Conservation (phyloP, 2,797 vertebrate species). For the Jordanella pulchra region DNA sequence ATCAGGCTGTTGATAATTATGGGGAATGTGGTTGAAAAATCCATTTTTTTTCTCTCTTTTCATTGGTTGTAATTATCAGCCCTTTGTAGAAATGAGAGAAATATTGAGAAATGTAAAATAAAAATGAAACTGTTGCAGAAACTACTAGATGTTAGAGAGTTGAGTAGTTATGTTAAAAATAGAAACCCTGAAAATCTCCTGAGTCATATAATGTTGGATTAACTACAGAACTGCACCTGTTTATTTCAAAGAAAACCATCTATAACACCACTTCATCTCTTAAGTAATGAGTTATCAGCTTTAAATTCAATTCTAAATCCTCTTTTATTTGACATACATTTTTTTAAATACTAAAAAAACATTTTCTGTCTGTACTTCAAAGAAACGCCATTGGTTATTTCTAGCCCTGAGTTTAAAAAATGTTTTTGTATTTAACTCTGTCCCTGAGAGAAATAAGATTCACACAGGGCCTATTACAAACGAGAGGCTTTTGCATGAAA, state of each 20-base stretch:
- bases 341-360: too few relatives aligned
- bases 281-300: too few relatives aligned
- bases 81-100: not conserved
- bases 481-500: conserved; percentile 11
- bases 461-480: not conserved
- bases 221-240: too few relatives aligned
- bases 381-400: not conserved
- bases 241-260: too few relatives aligned
- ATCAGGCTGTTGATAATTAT: not conserved
- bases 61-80: not conserved
- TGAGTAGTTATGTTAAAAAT: not conserved
- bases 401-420: not conserved
- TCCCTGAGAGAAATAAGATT: not conserved
- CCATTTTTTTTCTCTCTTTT: not conserved
- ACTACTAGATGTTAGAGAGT: not conserved
- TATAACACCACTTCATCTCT: too few relatives aligned
- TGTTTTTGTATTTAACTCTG: not conserved
- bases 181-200: not conserved
- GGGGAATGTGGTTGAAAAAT: not conserved
- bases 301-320: too few relatives aligned
- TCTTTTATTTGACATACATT: too few relatives aligned
- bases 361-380: not conserved
- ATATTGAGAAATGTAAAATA: not conserved
- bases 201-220: too few relatives aligned
- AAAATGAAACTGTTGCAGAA: not conserved